Percentiles rank a stretch among this genome's conserved stretches.
Evolutionary conservation across 2,888 invertebrate species (phyloP).

Genomic region (Melieria picta): DNA sequence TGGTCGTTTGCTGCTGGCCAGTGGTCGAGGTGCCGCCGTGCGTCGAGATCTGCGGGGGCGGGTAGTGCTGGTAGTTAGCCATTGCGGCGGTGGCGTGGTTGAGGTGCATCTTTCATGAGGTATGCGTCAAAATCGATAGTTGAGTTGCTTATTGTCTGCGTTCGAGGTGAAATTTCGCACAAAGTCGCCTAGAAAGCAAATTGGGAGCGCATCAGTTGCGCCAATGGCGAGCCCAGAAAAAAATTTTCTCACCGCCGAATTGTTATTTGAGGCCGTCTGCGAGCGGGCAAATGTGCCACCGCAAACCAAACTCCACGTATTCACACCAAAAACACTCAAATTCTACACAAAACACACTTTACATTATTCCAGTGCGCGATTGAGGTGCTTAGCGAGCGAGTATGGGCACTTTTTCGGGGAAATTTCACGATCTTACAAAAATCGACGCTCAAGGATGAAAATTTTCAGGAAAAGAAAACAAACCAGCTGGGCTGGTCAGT

Average conservation of each 20-base stretch:
- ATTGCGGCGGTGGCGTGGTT: slow-evolving; percentile 62
- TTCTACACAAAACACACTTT: slow-evolving; percentile 44
- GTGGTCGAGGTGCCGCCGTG: slow-evolving; percentile 49
- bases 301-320: slow-evolving; percentile 51
- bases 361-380: slow-evolving; percentile 40
- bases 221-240: slow-evolving; percentile 23
- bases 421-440: slow-evolving; percentile 39
- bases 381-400: too few relatives aligned
- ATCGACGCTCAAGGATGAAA: slow-evolving; percentile 50
- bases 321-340: slow-evolving; percentile 43
- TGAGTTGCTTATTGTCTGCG: slow-evolving; percentile 49
- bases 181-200: slow-evolving; percentile 30
- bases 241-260: slow-evolving; percentile 45
- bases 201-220: slow-evolving; percentile 12
- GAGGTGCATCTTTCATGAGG: slow-evolving; percentile 60
- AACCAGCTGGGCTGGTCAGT: slow-evolving; percentile 52
- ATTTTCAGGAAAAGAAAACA: slow-evolving; percentile 55
- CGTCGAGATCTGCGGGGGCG: slow-evolving; percentile 57
- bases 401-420: slow-evolving; percentile 45
- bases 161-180: slow-evolving; percentile 37
- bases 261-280: slow-evolving; percentile 58
- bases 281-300: slow-evolving; percentile 43
- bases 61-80: slow-evolving; percentile 62
- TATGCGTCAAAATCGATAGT: slow-evolving; percentile 49
- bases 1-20: slow-evolving; percentile 57